Percentiles rank a stretch among this genome's conserved stretches.
Evolutionary conservation across 2,113 vertebrate genomes (phyloP).

Genomic region (Bubo blakistoni): DNA sequence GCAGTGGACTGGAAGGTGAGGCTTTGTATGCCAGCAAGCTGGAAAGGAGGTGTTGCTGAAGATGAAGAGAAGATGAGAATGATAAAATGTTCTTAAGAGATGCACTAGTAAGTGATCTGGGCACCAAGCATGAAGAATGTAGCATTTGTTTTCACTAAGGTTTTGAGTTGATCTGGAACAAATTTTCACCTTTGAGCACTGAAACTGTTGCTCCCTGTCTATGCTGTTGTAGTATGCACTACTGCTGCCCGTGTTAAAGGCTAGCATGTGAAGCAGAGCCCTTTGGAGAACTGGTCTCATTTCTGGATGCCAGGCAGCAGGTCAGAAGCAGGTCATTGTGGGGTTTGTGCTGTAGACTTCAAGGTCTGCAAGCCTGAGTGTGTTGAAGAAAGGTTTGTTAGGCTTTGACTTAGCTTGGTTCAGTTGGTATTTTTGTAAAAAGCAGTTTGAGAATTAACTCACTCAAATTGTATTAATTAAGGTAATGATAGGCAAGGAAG

Average conservation of each 20-base stretch:
- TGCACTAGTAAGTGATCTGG: not conserved
- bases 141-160: not conserved
- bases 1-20: not conserved
- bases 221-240: not conserved
- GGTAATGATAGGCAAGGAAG: not conserved
- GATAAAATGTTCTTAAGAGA: not conserved
- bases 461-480: not conserved
- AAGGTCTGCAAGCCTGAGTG: not conserved
- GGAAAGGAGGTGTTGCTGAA: not conserved
- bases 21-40: not conserved
- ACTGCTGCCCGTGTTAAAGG: not conserved
- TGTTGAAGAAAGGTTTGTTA: not conserved
- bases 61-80: not conserved
- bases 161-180: not conserved
- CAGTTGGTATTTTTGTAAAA: not conserved
- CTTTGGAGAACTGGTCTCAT: not conserved
- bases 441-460: not conserved
- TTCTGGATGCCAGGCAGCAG: not conserved
- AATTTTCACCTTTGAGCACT: not conserved
- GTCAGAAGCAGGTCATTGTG: not conserved
- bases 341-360: not conserved
- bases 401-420: not conserved
- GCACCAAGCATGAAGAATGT: not conserved
- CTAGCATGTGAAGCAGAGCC: not conserved
- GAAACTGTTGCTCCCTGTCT: not conserved